Conservation (phyloP, 2,113 vertebrate genomes). For the Callipepla californica region DNA sequence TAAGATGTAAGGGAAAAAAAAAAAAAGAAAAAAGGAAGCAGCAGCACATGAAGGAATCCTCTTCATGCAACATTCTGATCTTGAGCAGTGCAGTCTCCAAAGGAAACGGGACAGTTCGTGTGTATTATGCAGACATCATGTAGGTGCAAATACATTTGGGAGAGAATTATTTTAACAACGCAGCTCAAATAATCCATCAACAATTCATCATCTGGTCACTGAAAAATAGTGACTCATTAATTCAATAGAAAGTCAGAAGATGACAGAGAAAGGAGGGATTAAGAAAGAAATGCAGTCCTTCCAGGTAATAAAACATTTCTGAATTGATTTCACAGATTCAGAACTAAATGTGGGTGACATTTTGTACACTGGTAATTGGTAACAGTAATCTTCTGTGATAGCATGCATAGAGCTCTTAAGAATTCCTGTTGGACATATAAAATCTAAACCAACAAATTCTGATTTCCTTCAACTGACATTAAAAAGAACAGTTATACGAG, state of each 20-base stretch:
- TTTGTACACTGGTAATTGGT: background rate
- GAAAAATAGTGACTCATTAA: background rate
- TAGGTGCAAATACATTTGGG: fast-evolving
- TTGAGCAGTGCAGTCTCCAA: background rate
- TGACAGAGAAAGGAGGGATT: background rate
- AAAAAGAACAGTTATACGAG: background rate
- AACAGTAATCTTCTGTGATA: background rate
- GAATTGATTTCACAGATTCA: background rate
- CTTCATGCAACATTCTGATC: background rate
- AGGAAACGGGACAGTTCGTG: background rate
- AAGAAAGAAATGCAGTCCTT: background rate
- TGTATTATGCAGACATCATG: background rate
- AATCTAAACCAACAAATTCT: background rate
- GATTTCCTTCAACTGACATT: background rate
- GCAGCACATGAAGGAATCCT: background rate
- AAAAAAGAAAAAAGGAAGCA: too few relatives aligned
- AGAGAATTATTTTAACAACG: background rate
- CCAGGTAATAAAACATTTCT: background rate
- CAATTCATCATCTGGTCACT: background rate
- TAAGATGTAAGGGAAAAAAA: background rate
- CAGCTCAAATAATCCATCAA: background rate
- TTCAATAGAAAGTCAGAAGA: background rate
- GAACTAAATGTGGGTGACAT: background rate
- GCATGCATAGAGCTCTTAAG: background rate
- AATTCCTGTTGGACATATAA: background rate